phyloP scores from a whole-genome alignment of 2,797 vertebrate genomes.

The Megaceryle alcyon region DNA sequence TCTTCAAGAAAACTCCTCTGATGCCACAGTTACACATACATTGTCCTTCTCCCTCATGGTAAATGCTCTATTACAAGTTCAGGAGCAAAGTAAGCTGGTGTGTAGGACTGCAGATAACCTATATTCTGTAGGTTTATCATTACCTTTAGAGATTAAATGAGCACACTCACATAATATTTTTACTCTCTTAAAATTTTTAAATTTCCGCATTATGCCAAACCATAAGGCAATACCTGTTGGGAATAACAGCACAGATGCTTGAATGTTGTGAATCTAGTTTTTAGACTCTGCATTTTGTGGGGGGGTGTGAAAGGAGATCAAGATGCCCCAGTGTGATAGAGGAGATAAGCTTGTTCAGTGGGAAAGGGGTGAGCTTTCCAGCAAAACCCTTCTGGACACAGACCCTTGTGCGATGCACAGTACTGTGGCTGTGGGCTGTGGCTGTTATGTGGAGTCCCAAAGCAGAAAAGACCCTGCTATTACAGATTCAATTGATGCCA shows the following conservation, averaged over 20 bases:
- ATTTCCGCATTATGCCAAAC: neutral
- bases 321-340: neutral
- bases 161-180: neutral
- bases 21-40: neutral
- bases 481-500: neutral
- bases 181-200: neutral
- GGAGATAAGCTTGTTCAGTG: neutral
- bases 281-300: neutral
- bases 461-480: neutral
- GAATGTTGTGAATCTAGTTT: neutral
- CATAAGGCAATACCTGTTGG: neutral
- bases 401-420: fast-evolving
- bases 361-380: neutral
- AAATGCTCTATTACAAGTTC: neutral
- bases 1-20: neutral
- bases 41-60: neutral
- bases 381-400: neutral
- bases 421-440: neutral
- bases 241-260: neutral
- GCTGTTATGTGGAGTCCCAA: neutral
- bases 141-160: slow-evolving; percentile 20
- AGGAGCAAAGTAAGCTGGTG: neutral
- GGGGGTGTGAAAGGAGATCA: neutral
- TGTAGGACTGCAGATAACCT: neutral
- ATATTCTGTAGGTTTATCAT: neutral